Conservation (phyloP, 2,797 vertebrate species). For the Centropyge bicolor region DNA sequence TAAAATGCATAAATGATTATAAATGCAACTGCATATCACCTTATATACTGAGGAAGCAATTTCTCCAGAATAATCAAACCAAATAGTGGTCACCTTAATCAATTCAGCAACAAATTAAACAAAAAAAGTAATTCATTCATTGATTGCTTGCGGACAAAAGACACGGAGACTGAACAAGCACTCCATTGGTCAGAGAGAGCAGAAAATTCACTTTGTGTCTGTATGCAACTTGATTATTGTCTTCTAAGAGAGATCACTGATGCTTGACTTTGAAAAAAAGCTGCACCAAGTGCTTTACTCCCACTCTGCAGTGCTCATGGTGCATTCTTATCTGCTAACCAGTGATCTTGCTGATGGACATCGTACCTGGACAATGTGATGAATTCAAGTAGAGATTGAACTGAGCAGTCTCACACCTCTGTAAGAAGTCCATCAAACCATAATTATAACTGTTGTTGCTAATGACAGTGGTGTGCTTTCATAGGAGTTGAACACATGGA, state of each 20-base stretch:
- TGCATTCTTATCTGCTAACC: background rate
- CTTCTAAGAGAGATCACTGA: slow-evolving; percentile 7
- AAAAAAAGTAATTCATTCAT: background rate
- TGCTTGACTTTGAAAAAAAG: background rate
- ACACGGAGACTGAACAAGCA: background rate
- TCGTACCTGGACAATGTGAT: background rate
- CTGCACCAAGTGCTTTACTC: background rate
- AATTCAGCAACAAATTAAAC: background rate
- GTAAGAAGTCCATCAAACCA: background rate
- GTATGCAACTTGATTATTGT: slow-evolving; percentile 9
- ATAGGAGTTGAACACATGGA: slow-evolving; percentile 90
- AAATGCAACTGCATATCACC: background rate
- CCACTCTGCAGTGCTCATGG: background rate
- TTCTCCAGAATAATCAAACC: background rate
- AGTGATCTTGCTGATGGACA: background rate
- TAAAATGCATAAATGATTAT: no score
- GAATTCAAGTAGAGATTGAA: background rate
- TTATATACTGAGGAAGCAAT: background rate
- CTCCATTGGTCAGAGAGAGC: background rate
- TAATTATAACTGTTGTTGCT: slow-evolving; percentile 17
- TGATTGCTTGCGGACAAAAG: slow-evolving; percentile 5
- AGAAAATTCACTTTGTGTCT: background rate
- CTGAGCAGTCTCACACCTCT: background rate
- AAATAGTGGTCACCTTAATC: background rate
- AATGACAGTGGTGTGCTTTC: slow-evolving; percentile 48